Percentiles rank a stretch among this genome's conserved stretches.
These are phyloP conservation scores for Chorisops tibialis DNA, from an alignment of 2,888 invertebrate species.

Conservation along the genomic window DNA sequence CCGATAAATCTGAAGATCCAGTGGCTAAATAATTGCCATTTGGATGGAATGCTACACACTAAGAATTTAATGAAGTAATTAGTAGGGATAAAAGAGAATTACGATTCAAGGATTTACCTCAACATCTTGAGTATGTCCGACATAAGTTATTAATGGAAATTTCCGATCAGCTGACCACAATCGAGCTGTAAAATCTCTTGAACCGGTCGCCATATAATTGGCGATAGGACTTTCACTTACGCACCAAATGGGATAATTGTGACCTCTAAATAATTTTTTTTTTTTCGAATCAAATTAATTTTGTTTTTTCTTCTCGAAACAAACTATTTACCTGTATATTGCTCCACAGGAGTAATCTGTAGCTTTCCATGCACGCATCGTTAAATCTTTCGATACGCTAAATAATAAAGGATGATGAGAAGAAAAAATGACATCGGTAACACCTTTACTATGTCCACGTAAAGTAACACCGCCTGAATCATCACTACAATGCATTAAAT, in stretches of 20 bases:
- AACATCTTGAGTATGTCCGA: slow-evolving; percentile 85
- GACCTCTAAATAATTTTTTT: slow-evolving; percentile 60
- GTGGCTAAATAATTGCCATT: slow-evolving; percentile 87
- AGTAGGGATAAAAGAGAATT: background rate
- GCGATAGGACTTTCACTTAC: slow-evolving; percentile 69
- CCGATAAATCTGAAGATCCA: slow-evolving; percentile 85
- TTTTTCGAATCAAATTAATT: background rate
- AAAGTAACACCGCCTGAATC: slow-evolving; percentile 61
- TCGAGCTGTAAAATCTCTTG: slow-evolving; percentile 80
- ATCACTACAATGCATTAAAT: slow-evolving; percentile 43
- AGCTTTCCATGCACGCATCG: slow-evolving; percentile 73
- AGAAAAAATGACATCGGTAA: slow-evolving; percentile 60
- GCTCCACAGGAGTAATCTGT: slow-evolving; percentile 67
- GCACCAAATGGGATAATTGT: slow-evolving; percentile 88
- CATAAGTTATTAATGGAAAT: slow-evolving; percentile 77
- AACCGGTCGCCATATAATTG: slow-evolving; percentile 83
- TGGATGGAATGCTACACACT: slow-evolving; percentile 76
- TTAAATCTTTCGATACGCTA: slow-evolving; percentile 68
- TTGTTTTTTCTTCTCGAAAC: background rate
- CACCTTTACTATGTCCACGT: slow-evolving; percentile 72
- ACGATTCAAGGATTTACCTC: slow-evolving; percentile 60
- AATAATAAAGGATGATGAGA: slow-evolving; percentile 63
- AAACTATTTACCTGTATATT: slow-evolving; percentile 58
- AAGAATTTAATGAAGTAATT: slow-evolving; percentile 18
- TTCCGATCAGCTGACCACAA: slow-evolving; percentile 79